Evolutionary conservation across 1,140 invertebrate genomes (phyloP), one percentile per base, ranked within the genome.

Genomic region (Bombyx mori): DNA sequence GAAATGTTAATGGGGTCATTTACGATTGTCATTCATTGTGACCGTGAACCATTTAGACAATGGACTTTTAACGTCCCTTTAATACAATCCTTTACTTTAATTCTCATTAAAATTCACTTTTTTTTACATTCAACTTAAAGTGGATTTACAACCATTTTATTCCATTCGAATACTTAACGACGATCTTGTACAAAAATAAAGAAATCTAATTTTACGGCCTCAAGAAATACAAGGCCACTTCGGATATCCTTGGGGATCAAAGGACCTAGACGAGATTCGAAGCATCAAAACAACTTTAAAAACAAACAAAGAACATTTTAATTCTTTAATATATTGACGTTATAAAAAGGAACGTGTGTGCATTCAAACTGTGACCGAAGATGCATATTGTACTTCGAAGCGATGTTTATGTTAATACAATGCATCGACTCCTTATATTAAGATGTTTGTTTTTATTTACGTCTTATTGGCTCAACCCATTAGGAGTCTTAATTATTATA

Each of bases 331-430:
- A 78, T 79, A 81, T 81, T 75, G 70, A 73, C 57, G 62, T 66
- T 70, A 73, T 82, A 80, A 80, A 84, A 77, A 66, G 75, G 60
- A 67, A 61, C 65, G 56, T 51, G 65, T 44, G 82, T 82, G 77
- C 79, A 81, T 79, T 82, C 77, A 74, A 81, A 75, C 67, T 73
- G 73, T 71, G 67, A 72, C 68, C 59, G 66, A 57, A 56, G 69
- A 73, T 60, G 65, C 70, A 68, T 75, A 68, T 53, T 49, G 56
- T 67, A 63, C 60, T 64, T 73, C 69, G 62, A 69, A 73, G 52
- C 65, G 73, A 75, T 85, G 77, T 82, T 82, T 78, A 85, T 82
- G 82, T 77, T 75, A 85, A 85, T 82, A 64, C 62, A 57, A 50
- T 60, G 46, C 60, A 69, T 60, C 54, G 58, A 63, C 62, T 70